Base-by-base conservation (phyloP, 2,113 vertebrate species). In the Chloropsis hardwickii region DNA sequence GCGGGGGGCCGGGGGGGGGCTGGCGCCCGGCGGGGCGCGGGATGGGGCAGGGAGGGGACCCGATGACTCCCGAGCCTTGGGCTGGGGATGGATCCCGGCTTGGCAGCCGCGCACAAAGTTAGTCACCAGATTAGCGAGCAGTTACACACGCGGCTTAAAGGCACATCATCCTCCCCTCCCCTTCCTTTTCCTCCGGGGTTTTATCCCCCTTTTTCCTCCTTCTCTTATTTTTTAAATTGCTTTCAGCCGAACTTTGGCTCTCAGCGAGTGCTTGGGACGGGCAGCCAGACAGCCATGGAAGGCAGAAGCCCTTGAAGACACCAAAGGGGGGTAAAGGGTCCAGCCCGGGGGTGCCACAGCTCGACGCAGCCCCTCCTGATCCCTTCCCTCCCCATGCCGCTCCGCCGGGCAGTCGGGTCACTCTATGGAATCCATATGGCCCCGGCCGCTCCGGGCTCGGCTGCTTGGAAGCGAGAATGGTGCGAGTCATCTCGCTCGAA, bases 61-160 rank as follows among this genome's bases (percentile, higher is more conserved):
- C 31, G 62, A 86, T 84, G 84, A 94, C 88, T 97, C 91, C 94
- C 47, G 39, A 90, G 83, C 90, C 80, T 91, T 97, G 80, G 39
- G 72, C 87, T 33, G 53, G 87, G 91, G 94, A 91, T 45, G 12
- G 62, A 65, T 88, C 87, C 79, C 47, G 29, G 44, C 53, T 95
- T 95, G 97, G 97, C 97, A 96, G 88, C 42, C 64, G 82, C 39
- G 92, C 31, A 53, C 64, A 0, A 51, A 79, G 58, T 98, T 97
- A 98, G 96, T 98, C 97, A 97, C 93, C 82, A 58, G 92, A 91
- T 97, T 93, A 97, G 96, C 53, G 47, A 95, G 92, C 66, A 17
- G 57, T 94, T 90, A 95, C 95, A 92, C 97, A 95, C 33, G 29
- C 65, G 97, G 95, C 94, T 98, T 97, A 97, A 97, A 97, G 97